These are phyloP conservation scores for Leuctra nigra DNA, from an alignment of 2,888 invertebrate genomes.

Conservation along the genomic window DNA sequence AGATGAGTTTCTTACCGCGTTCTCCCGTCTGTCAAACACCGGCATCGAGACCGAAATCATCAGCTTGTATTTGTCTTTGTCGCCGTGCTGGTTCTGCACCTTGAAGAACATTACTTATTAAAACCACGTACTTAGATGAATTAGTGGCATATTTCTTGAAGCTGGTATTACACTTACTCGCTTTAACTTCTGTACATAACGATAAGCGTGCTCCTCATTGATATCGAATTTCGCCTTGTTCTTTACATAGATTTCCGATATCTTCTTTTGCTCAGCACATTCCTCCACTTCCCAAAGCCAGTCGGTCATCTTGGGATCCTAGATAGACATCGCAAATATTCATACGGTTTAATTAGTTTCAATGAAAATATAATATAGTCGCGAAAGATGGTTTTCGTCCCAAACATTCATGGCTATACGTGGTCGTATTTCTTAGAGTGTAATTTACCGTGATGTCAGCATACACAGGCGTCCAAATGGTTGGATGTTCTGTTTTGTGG, in stretches of 20 bases:
- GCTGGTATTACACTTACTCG: slow-evolving; percentile 35
- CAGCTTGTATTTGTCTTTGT: slow-evolving; percentile 64
- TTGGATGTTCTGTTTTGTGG: slow-evolving; percentile 73
- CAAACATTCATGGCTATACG: too few species aligned
- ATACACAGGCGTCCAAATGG: slow-evolving; percentile 97
- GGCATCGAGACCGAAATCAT: slow-evolving; percentile 93
- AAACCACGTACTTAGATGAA: not conserved
- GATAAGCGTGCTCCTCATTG: slow-evolving; percentile 55
- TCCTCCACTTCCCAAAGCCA: slow-evolving; percentile 84
- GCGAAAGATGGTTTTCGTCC: too few species aligned
- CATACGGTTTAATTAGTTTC: too few species aligned
- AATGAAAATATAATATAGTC: too few species aligned
- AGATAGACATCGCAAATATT: too few species aligned
- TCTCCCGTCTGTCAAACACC: slow-evolving; percentile 80
- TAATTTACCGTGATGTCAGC: slow-evolving; percentile 84
- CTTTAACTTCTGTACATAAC: slow-evolving; percentile 48
- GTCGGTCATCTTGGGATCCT: slow-evolving; percentile 87
- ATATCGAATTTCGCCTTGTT: slow-evolving; percentile 52
- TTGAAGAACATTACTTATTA: slow-evolving; percentile 33
- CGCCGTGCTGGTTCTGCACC: slow-evolving; percentile 56
- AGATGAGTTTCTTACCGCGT: slow-evolving; percentile 76
- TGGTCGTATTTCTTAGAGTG: too few species aligned
- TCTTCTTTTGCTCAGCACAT: slow-evolving; percentile 68
- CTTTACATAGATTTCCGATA: slow-evolving; percentile 60
- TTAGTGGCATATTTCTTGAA: not conserved